Percentiles rank a stretch among this genome's conserved stretches.
These are phyloP conservation scores for Cynodonichthys magdalenae DNA, from an alignment of 2,797 vertebrate species.

Conservation along the genomic window DNA sequence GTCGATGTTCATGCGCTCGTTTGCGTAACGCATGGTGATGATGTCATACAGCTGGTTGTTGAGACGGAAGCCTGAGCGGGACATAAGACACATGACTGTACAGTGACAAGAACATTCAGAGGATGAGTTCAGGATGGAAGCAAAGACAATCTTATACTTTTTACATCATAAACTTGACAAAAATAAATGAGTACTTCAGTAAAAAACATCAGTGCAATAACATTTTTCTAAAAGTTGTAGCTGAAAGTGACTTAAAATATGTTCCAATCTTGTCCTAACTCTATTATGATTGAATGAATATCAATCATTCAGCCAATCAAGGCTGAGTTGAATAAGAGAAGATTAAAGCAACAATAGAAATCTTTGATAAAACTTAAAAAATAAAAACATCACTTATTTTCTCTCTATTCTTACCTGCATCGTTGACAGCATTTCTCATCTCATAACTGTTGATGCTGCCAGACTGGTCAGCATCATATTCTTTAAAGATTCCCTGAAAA, in stretches of 20 bases:
- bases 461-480: constrained; percentile 88
- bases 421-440: constrained; percentile 95
- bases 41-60: constrained; percentile 97
- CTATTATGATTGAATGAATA: background rate
- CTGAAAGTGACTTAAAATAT: no score
- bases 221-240: no score
- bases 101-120: constrained; percentile 77
- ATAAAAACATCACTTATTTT: background rate
- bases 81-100: constrained; percentile 83
- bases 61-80: constrained; percentile 90
- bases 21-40: constrained; percentile 95
- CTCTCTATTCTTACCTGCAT: constrained; percentile 84
- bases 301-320: background rate
- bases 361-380: background rate
- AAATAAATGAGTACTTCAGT: background rate
- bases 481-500: constrained; percentile 92
- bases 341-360: no score
- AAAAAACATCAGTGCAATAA: no score
- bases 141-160: background rate
- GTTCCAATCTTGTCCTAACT: background rate
- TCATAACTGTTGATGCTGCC: constrained; percentile 96
- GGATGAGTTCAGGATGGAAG: constrained; percentile 52
- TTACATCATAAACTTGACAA: background rate
- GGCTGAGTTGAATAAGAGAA: background rate
- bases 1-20: constrained; percentile 95